Evolutionary conservation across 2,888 invertebrate species (phyloP), one percentile per base, ranked within the genome.

Genomic region (Odontocerum albicorne): DNA sequence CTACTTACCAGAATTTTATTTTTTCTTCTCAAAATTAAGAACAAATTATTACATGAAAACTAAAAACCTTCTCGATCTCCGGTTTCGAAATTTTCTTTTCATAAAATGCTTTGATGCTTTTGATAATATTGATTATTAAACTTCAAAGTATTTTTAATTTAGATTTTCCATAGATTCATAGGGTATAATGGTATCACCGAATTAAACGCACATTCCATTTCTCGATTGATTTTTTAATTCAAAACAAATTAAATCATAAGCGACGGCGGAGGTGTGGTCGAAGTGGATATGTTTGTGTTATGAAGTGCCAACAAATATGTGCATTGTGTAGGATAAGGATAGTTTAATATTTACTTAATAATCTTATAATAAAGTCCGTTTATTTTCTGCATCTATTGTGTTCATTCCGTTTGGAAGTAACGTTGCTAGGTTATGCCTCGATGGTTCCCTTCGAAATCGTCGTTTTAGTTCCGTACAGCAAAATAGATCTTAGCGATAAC

Each of bases 221-320:
- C 38, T 43, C 39, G 51, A 57, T 57, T 57, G 57, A 57, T 57
- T 57, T 57, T 57, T 57, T 42, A 42, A 56, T 52, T 57, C 52
- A 51, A 57, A 57, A 57, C 57, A 57, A 57, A 52, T 57, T 52
- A 44, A 49, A 57, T 43, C 45, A 39, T 40, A 43, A 21, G 52
- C 4, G 47, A 52, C 31, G 36, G 35, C 16, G 52, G 52, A 57
- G 57, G 57, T 57, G 57, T 57, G 57, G 57, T 46, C 56, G 46
- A 10, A 10, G 32, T 32, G 31, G 32, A 51, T 39, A 32, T 45
- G 50, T 55, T 55, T 45, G 33, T 46, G 36, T 35, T 39, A 16
- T 44, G 50, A n/a, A 38, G 43, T 46, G 39, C 27, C 15, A 16
- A 19, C 3, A 8, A 31, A 31, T 40, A 22, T 39, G 39, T 38